A percentile compares a stretch with the other conserved stretches of the same genome.
Conservation (phyloP, 2,113 vertebrate genomes). For the Odocoileus virginianus region DNA sequence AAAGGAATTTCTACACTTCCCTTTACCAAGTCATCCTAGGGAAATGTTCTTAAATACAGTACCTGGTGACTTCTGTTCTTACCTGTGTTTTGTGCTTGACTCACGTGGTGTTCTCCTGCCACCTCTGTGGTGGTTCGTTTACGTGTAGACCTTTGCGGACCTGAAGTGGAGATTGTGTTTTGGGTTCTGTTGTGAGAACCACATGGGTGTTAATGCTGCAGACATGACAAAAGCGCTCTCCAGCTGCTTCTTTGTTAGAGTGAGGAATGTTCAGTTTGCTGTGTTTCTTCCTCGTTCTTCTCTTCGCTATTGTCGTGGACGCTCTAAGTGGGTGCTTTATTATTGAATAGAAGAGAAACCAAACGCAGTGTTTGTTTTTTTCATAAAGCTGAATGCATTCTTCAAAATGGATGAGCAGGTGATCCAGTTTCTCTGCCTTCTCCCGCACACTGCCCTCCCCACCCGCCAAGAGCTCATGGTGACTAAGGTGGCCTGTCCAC, state of each 20-base stretch:
- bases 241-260: background rate
- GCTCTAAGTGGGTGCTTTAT: background rate
- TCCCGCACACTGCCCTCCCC: background rate
- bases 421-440: background rate
- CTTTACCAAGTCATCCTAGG: background rate
- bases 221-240: background rate
- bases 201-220: background rate
- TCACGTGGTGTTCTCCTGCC: background rate
- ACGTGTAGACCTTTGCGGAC: background rate
- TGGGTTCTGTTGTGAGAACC: background rate
- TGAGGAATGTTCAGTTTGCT: background rate
- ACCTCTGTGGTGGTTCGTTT: background rate
- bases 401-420: background rate
- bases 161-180: background rate
- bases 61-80: background rate
- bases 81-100: background rate
- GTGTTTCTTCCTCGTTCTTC: background rate
- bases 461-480: rapidly evolving
- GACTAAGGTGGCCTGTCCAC: rapidly evolving
- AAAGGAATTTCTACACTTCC: background rate
- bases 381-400: background rate
- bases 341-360: background rate
- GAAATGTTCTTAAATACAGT: background rate
- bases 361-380: background rate
- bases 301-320: background rate